Percentiles rank a stretch among this genome's conserved stretches.
Conservation (phyloP, 2,888 invertebrate genomes). For the Eilema depressum region DNA sequence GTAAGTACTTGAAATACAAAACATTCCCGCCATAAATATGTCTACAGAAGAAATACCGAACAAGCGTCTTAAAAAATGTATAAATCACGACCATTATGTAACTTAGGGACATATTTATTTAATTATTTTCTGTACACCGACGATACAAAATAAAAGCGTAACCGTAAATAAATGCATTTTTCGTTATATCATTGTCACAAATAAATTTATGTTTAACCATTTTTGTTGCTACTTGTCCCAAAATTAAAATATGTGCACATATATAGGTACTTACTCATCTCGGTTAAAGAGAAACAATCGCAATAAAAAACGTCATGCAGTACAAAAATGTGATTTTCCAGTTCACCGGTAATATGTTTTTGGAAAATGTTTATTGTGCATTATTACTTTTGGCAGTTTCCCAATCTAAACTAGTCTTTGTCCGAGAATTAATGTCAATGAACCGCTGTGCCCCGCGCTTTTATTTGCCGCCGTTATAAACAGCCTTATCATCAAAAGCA, state of each 20-base stretch:
- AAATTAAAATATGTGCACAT: too few species aligned
- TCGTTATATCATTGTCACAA: background rate
- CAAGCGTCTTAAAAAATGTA: background rate
- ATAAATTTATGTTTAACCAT: too few species aligned
- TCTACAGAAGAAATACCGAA: background rate
- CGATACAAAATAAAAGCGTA: too few species aligned
- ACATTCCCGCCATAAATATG: background rate
- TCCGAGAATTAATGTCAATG: conserved; percentile 74
- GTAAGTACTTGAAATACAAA: background rate
- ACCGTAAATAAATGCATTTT: too few species aligned
- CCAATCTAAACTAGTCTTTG: conserved; percentile 72
- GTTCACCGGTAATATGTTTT: conserved; percentile 51
- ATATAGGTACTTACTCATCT: too few species aligned
- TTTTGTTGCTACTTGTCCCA: too few species aligned
- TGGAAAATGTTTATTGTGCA: conserved; percentile 63
- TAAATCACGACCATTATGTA: background rate
- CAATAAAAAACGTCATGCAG: background rate
- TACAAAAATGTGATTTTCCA: conserved; percentile 23
- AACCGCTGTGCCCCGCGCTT: conserved; percentile 59
- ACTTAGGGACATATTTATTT: background rate
- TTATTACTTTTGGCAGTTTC: conserved; percentile 69
- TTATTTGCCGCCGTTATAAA: conserved; percentile 42
- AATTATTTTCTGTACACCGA: too few species aligned
- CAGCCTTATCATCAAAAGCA: conserved; percentile 28
- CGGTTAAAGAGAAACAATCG: background rate